Base-by-base conservation (phyloP, 2,113 vertebrate genomes). In the Eurypyga helias region DNA sequence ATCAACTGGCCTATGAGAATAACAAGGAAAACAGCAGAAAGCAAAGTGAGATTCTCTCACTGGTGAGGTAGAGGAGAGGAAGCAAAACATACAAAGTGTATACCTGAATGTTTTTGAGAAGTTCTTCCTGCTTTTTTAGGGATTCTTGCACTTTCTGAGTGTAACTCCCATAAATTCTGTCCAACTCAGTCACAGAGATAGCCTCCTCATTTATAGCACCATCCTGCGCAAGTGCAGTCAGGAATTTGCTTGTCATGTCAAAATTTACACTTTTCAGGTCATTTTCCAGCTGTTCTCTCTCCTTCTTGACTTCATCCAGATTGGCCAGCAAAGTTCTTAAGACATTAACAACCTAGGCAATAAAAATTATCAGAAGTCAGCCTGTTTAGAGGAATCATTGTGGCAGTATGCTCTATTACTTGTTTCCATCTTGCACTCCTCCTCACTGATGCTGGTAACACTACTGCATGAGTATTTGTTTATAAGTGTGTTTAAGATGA, bases 181-280 rank as follows among this genome's bases (percentile, higher is more conserved):
- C 99, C 66, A 99, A 96, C 90, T 99, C 99, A 2, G 98, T 90
- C 33, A 98, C 97, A 25, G 99, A 99, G 81, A 99, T 98, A 67
- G 98, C 98, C 97, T 99, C 99, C 93, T 99, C 99, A n/a, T 98
- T 99, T 96, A 99, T 98, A 96, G 99, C 98, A 34, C 99, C 99
- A 77, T 99, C 99, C 93, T 99, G 99, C 0, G 98, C 99, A 70
- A 99, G 98, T 9, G 99, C 99, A 8, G 98, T 98, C 96, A 99
- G 97, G 98, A 99, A 99, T 97, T 98, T 98, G 92, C 97, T 95
- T 5, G 99, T 98, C 99, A 99, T 99, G 96, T 99, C 99, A 96
- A 99, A 99, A 94, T 99, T 99, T 51, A 99, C 98, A 2, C 98
- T 97, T 94, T 99, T 99, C 93, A 99, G 95, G 89, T 99, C 99